A percentile compares a stretch with the other conserved stretches of the same genome.
These are phyloP conservation scores for Aquatica leii DNA, from an alignment of 2,888 invertebrate genomes.

Conservation along the genomic window DNA sequence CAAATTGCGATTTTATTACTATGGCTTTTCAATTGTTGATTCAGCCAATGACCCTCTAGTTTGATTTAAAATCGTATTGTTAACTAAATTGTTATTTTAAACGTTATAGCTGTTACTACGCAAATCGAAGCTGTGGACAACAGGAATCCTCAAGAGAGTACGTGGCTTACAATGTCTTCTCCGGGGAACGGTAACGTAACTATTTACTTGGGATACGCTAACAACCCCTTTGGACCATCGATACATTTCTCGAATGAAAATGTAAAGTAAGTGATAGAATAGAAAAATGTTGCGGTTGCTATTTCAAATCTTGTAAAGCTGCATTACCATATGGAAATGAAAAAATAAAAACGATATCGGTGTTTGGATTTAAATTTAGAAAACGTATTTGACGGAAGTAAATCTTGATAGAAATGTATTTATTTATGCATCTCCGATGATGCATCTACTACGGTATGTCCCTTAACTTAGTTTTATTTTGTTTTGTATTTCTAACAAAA, in stretches of 20 bases:
- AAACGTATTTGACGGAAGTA: background rate
- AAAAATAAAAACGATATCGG: constrained; percentile 12
- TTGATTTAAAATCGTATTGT: constrained; percentile 9
- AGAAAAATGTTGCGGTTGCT: constrained; percentile 1
- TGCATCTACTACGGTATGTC: no score
- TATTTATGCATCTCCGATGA: no score
- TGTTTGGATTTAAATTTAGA: constrained; percentile 10
- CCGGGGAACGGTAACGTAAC: constrained; percentile 31
- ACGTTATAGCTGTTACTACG: constrained; percentile 20
- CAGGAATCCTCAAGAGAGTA: constrained; percentile 14
- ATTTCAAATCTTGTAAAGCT: constrained; percentile 17
- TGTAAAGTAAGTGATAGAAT: constrained; percentile 31
- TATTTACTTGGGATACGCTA: constrained; percentile 53
- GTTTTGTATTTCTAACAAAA: no score
- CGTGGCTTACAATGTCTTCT: constrained; percentile 23
- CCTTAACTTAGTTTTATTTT: no score
- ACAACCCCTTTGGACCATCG: constrained; percentile 56
- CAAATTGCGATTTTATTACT: background rate
- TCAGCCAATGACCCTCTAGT: constrained; percentile 1
- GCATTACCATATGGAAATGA: constrained; percentile 26
- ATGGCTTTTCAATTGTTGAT: constrained; percentile 8
- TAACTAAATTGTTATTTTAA: constrained; percentile 22
- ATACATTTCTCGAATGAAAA: constrained; percentile 39
- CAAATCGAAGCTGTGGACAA: constrained; percentile 6
- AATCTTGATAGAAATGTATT: no score